A percentile compares a stretch with the other conserved stretches of the same genome.
Evolutionary conservation across 2,797 vertebrate species (phyloP).

Genomic region (Oceanodroma leucorhoa): DNA sequence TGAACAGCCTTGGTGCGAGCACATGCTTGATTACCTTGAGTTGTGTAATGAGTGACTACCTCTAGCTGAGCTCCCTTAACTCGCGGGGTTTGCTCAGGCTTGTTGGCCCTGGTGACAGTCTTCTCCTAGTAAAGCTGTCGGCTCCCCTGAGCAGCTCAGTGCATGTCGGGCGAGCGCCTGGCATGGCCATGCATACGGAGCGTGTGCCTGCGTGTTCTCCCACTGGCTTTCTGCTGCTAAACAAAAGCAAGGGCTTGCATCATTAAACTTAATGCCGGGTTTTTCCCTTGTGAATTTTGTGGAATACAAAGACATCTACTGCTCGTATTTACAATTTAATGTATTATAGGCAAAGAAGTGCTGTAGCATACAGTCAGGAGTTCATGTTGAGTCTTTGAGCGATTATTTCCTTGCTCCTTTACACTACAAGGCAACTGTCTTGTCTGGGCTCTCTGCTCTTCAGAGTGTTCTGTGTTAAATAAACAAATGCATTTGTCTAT

Average conservation of each 20-base stretch:
- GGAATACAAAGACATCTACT: not conserved
- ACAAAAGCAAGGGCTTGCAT: not conserved
- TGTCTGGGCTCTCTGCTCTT: not conserved
- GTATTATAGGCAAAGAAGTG: not conserved
- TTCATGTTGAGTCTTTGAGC: not conserved
- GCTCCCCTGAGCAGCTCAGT: not conserved
- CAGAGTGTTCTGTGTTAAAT: not conserved
- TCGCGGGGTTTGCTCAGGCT: not conserved
- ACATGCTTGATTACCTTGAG: not conserved
- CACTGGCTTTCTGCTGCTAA: not conserved
- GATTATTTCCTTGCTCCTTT: not conserved
- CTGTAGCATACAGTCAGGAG: not conserved
- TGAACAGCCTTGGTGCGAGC: not conserved
- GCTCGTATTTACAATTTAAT: not conserved
- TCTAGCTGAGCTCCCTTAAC: not conserved
- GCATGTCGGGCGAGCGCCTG: accelerated
- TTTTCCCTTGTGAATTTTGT: not conserved
- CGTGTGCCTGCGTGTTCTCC: not conserved
- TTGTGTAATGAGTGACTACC: not conserved
- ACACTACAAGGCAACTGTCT: not conserved
- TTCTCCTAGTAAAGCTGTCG: not conserved
- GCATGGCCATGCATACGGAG: accelerated
- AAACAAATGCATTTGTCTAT: not conserved
- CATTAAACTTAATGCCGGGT: accelerated
- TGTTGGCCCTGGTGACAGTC: not conserved